A percentile compares a stretch with the other conserved stretches of the same genome.
These are phyloP conservation scores for Parazoanthus darwini DNA, from an alignment of 92 coral and sea anemone species.

Conservation along the genomic window DNA sequence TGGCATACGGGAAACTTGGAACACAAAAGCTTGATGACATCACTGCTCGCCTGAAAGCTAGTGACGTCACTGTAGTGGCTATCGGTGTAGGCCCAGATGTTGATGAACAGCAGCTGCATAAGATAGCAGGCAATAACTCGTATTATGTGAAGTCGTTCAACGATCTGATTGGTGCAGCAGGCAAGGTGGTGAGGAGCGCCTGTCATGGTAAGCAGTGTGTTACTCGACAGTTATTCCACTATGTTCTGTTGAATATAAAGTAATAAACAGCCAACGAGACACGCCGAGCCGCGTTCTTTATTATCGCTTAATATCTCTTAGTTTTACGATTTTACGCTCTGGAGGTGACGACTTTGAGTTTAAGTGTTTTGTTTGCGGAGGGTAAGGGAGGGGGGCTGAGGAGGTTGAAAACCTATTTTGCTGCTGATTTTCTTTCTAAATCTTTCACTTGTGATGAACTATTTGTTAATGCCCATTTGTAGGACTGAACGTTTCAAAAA, in stretches of 20 bases:
- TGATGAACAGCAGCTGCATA: conserved; percentile 58
- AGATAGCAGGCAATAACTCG: conserved; percentile 63
- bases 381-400: too few relatives aligned
- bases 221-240: neutral
- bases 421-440: too few relatives aligned
- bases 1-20: conserved; percentile 79
- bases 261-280: too few relatives aligned
- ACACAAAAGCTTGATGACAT: conserved; percentile 71
- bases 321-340: too few relatives aligned
- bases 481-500: too few relatives aligned
- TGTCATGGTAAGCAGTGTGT: conserved; percentile 71
- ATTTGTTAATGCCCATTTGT: too few relatives aligned
- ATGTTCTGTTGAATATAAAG: neutral
- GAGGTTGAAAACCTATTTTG: too few relatives aligned
- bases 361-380: too few relatives aligned
- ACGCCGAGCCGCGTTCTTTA: too few relatives aligned
- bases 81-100: conserved; percentile 79
- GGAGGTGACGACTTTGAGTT: neutral
- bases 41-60: conserved; percentile 69
- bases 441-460: too few relatives aligned
- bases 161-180: conserved; percentile 75
- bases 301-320: too few relatives aligned
- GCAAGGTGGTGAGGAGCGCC: conserved; percentile 79
- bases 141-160: conserved; percentile 74
- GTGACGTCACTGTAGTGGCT: conserved; percentile 77